These are phyloP conservation scores for Timandra comae DNA, from an alignment of 2,888 invertebrate genomes.

Conservation along the genomic window DNA sequence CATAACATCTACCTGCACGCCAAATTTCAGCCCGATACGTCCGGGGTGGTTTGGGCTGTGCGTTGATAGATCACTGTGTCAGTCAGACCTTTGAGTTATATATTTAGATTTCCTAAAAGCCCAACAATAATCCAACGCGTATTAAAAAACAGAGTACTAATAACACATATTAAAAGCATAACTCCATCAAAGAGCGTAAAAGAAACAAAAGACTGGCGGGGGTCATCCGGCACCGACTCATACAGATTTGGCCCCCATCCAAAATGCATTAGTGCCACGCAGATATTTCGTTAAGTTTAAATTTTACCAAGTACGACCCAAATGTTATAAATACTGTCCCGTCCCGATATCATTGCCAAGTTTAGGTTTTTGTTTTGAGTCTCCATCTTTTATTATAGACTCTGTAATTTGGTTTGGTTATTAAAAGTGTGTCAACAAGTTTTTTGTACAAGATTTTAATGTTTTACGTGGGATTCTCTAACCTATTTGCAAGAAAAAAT, in stretches of 20 bases:
- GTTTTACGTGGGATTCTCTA: too few relatives aligned
- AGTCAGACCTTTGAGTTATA: too few relatives aligned
- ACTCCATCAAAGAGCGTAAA: conserved; percentile 19
- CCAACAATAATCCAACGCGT: too few relatives aligned
- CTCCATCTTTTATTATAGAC: conserved; percentile 15
- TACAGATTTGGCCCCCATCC: conserved; percentile 49
- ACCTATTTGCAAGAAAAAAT: too few relatives aligned
- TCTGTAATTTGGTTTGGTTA: conserved; percentile 9
- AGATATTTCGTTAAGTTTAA: conserved; percentile 56
- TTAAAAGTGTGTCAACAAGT: too few relatives aligned
- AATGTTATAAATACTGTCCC: conserved; percentile 33
- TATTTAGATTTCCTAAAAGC: too few relatives aligned
- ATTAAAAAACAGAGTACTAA: neutral
- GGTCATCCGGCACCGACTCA: conserved; percentile 21
- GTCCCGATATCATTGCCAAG: conserved; percentile 20
- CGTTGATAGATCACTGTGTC: too few relatives aligned
- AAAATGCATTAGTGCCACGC: conserved; percentile 49
- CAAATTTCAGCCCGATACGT: too few relatives aligned
- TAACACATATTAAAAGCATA: conserved; percentile 2
- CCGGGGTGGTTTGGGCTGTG: too few relatives aligned
- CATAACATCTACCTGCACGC: too few relatives aligned
- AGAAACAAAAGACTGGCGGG: conserved; percentile 26
- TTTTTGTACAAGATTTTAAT: too few relatives aligned
- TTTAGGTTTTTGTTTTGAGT: conserved; percentile 12
- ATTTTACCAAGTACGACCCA: conserved; percentile 31